Evolutionary conservation across 2,888 invertebrate genomes (phyloP).

Genomic region (Allophyes oxyacanthae): DNA sequence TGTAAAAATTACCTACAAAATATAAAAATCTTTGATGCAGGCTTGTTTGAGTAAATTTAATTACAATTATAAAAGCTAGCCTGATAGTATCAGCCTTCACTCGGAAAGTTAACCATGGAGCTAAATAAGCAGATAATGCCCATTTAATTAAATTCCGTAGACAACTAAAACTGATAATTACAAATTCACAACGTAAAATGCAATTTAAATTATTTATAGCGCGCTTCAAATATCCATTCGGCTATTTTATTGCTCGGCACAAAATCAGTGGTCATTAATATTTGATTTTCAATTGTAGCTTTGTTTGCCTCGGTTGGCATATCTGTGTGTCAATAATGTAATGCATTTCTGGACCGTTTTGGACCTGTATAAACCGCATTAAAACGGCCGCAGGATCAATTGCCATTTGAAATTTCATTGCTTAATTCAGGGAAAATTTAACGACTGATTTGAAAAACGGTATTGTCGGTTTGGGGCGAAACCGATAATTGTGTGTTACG

Average conservation of each 20-base stretch:
- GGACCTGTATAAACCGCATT: conserved; percentile 9
- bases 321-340: conserved; percentile 50
- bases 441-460: conserved; percentile 29
- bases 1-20: too few relatives aligned
- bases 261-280: conserved; percentile 61
- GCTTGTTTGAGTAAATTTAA: too few relatives aligned
- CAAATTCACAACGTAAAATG: conserved; percentile 33
- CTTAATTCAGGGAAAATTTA: conserved; percentile 33
- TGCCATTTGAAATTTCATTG: conserved; percentile 36
- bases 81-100: not conserved
- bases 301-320: conserved; percentile 49
- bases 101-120: not conserved
- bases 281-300: conserved; percentile 66
- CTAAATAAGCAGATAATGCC: conserved; percentile 1
- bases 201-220: conserved; percentile 46
- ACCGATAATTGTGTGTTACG: conserved; percentile 35
- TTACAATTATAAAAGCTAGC: too few relatives aligned
- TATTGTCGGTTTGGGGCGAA: conserved; percentile 29
- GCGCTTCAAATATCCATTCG: conserved; percentile 50
- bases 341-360: conserved; percentile 29
- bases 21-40: too few relatives aligned
- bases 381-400: conserved; percentile 24
- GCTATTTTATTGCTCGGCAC: conserved; percentile 56
- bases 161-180: conserved; percentile 21
- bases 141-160: conserved; percentile 8